These are phyloP conservation scores for Petromus typicus DNA, from an alignment of 2,113 vertebrate genomes.

Conservation along the genomic window DNA sequence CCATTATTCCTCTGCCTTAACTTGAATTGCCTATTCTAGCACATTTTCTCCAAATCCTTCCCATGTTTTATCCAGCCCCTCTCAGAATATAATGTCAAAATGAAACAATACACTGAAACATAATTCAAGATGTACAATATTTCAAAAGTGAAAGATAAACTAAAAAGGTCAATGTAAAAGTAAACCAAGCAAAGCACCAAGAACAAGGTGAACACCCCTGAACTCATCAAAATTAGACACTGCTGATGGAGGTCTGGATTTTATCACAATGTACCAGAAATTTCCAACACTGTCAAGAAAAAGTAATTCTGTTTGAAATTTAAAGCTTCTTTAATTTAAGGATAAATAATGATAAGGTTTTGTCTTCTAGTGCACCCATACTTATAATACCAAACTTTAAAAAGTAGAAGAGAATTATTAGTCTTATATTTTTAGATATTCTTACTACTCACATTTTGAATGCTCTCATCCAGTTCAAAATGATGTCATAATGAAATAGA, in stretches of 20 bases:
- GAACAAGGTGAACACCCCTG: background rate
- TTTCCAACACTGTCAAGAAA: background rate
- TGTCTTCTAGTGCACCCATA: background rate
- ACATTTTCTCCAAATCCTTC: background rate
- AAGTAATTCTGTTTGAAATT: conserved; percentile 4
- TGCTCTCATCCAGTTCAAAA: background rate
- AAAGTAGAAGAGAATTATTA: background rate
- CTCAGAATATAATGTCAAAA: conserved; percentile 49
- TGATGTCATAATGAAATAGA: background rate
- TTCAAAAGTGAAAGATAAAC: conserved; percentile 55
- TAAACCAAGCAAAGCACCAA: conserved; percentile 54
- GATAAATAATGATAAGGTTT: background rate
- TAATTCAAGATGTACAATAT: conserved; percentile 41
- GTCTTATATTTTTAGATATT: background rate
- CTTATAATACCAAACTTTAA: background rate
- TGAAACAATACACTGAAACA: background rate
- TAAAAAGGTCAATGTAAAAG: conserved; percentile 62
- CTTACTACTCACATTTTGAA: background rate
- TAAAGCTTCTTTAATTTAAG: background rate
- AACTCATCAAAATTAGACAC: conserved; percentile 20
- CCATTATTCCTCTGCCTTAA: background rate
- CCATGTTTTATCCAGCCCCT: conserved; percentile 1
- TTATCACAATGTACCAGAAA: background rate
- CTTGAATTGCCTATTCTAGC: background rate
- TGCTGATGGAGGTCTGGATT: background rate